These are phyloP conservation scores for Solenopsis fugax DNA, from an alignment of 1,140 invertebrate genomes.

Conservation along the genomic window DNA sequence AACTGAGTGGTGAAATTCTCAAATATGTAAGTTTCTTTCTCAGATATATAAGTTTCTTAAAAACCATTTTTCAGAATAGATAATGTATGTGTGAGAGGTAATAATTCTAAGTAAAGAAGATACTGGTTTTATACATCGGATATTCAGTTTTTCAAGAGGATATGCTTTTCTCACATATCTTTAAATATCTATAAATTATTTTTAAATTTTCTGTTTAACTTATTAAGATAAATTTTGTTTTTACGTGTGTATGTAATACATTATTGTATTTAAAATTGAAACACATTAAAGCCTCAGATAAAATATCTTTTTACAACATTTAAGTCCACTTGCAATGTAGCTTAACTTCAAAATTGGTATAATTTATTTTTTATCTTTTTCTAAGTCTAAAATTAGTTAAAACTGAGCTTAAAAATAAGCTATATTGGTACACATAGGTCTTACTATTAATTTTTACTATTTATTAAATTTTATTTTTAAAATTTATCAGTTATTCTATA, in stretches of 20 bases:
- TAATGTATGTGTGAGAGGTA: background rate
- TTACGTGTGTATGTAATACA: background rate
- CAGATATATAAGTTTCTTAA: too few species aligned
- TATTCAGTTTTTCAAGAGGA: background rate
- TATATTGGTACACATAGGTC: too few species aligned
- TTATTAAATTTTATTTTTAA: too few species aligned
- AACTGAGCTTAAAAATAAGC: too few species aligned
- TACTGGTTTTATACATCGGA: background rate
- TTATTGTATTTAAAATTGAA: conserved; percentile 5
- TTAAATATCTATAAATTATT: background rate
- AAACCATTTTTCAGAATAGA: background rate
- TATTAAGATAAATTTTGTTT: background rate
- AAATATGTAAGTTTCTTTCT: background rate
- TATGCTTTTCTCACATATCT: background rate
- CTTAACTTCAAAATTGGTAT: too few species aligned
- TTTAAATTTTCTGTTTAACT: background rate
- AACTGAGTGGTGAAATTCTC: background rate
- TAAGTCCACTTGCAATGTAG: too few species aligned
- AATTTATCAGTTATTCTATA: too few species aligned
- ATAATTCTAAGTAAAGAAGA: background rate
- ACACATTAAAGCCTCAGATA: background rate
- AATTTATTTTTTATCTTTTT: too few species aligned
- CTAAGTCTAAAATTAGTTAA: too few species aligned
- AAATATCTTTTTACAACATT: background rate
- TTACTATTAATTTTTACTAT: too few species aligned